Evolutionary conservation across 2,888 invertebrate genomes (phyloP).

Genomic region (Oscheius sp.): DNA sequence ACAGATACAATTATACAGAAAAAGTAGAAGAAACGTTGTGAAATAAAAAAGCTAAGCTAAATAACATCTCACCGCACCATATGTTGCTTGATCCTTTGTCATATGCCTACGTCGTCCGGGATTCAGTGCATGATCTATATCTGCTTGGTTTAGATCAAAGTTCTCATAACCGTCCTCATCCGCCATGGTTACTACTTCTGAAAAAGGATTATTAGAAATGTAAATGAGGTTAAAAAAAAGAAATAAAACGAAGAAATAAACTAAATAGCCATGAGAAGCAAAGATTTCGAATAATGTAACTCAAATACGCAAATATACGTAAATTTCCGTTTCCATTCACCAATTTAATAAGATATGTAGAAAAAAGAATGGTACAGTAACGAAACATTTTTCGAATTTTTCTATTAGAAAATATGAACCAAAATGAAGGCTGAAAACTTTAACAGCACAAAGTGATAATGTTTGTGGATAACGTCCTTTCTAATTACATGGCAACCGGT

Average conservation of each 20-base stretch:
- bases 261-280: neutral
- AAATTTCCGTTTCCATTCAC: neutral
- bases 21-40: neutral
- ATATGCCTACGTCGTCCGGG: conserved; percentile 72
- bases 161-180: conserved; percentile 86
- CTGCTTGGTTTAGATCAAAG: conserved; percentile 93
- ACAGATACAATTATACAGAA: neutral
- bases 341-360: neutral
- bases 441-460: neutral
- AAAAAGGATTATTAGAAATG: neutral
- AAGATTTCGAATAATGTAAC: neutral
- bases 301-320: neutral
- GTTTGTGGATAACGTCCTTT: neutral
- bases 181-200: neutral
- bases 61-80: conserved; percentile 59
- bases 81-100: conserved; percentile 64
- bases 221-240: neutral
- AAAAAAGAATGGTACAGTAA: neutral
- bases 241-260: neutral
- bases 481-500: conserved; percentile 23
- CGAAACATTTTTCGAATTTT: neutral
- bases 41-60: neutral
- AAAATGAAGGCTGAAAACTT: too few species aligned
- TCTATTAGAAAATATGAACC: neutral
- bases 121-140: conserved; percentile 91